These are phyloP conservation scores for Pelecanus crispus DNA, from an alignment of 2,113 vertebrate genomes.

Conservation along the genomic window DNA sequence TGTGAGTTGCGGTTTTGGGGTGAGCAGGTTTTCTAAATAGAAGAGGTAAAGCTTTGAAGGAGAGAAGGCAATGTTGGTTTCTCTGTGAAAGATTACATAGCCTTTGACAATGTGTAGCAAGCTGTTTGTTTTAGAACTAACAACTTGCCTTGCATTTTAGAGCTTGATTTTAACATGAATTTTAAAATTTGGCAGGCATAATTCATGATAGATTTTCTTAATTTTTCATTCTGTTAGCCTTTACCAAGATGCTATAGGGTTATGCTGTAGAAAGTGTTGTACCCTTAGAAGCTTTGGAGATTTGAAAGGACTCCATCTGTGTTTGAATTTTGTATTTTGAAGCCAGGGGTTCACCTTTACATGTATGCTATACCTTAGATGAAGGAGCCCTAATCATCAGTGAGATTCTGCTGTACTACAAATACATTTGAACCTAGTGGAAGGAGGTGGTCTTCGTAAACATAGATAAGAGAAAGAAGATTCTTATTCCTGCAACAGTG, in stretches of 20 bases:
- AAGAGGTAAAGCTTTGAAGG: neutral
- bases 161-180: neutral
- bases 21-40: neutral
- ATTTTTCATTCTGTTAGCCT: neutral
- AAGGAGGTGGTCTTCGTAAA: neutral
- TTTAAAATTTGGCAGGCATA: neutral
- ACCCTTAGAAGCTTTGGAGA: neutral
- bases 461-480: neutral
- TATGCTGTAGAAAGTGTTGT: neutral
- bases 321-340: neutral
- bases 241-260: neutral
- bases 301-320: neutral
- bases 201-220: neutral
- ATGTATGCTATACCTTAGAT: fast-evolving
- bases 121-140: neutral
- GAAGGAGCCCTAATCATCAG: neutral
- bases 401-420: neutral
- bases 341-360: neutral
- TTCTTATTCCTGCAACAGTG: neutral
- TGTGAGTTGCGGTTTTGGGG: neutral
- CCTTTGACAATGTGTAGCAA: neutral
- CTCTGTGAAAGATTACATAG: neutral
- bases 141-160: neutral
- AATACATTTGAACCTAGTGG: neutral
- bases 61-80: neutral